Conservation (phyloP, 2,113 vertebrate genomes). For the Chamaea fasciata region DNA sequence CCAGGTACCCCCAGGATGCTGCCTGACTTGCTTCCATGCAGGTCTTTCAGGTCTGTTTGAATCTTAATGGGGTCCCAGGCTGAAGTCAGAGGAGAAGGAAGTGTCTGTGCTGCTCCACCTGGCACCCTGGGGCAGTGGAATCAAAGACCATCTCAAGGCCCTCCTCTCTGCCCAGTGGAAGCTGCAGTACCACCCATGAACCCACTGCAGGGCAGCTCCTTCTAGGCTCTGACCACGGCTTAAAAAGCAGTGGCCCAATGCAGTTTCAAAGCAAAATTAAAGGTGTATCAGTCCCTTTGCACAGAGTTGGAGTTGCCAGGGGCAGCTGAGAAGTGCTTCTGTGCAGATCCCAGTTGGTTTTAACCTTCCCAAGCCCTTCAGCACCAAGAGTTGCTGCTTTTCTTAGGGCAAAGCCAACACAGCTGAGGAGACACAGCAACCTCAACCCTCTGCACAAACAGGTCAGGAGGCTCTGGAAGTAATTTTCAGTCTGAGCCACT, state of each 20-base stretch:
- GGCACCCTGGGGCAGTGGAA: background rate
- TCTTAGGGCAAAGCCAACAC: background rate
- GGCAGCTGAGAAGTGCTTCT: background rate
- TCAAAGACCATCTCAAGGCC: background rate
- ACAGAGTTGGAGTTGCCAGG: background rate
- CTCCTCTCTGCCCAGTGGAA: background rate
- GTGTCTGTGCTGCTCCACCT: background rate
- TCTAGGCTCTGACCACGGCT: background rate
- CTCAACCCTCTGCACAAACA: background rate
- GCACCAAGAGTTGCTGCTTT: background rate
- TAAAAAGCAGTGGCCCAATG: background rate
- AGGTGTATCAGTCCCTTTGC: background rate
- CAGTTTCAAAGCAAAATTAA: background rate
- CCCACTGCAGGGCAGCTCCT: background rate
- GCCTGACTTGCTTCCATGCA: background rate
- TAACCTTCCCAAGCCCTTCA: background rate
- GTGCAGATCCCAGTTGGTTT: background rate
- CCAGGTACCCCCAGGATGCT: background rate
- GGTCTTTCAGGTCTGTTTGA: background rate
- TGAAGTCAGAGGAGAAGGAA: background rate
- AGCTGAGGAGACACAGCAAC: background rate
- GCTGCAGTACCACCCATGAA: background rate
- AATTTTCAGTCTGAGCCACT: background rate
- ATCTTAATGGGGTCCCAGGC: background rate
- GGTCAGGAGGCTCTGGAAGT: background rate